Base-by-base conservation (phyloP, 2,113 vertebrate species). In the Lathamus discolor region DNA sequence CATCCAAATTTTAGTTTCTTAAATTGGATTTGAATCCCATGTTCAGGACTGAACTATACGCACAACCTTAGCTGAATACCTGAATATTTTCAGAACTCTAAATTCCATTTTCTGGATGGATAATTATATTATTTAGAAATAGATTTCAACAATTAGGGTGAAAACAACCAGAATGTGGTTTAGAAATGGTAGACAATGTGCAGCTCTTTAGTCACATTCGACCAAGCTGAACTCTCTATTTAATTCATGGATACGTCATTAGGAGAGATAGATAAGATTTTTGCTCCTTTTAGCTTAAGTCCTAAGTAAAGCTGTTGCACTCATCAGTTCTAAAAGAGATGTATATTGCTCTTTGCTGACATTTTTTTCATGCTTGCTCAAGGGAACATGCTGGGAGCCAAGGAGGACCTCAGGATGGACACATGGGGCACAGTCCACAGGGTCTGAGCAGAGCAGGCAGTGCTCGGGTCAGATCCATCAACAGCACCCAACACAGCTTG, bases 371-470 rank as follows among this genome's bases (percentile, higher is more conserved):
- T 31, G 11, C 6, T 84, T 70, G 18, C 39, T n/a, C 54, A 49
- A 76, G 39, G 19, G 15, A 33, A 84, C 61, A 89, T 33, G 9
- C 10, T 17, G 9, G 16, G 4, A 91, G 11, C 5, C 7, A 12
- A 70, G 9, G 1, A 15, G 52, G 24, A 19, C 4, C 17, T 7
- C 15, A 41, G 4, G 12, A 64, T 10, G 5, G 25, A 13, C 17
- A 44, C 0, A 23, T 1, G 2, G 6, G 27, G 17, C 13, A 33
- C 7, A 51, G 13, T 20, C 25, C 4, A 2, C 7, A 24, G 29
- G 10, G 3, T n/a, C 29, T 86, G 46, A 79, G 46, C 35, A 63
- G 16, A 48, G 2, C 6, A 49, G 39, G 25, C 7, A 69, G 29
- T 39, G 7, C 13, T 18, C 33, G 19, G 11, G 3, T 57, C 33